Evolutionary conservation across 2,113 vertebrate species (phyloP).

Genomic region (Siniperca knerii): DNA sequence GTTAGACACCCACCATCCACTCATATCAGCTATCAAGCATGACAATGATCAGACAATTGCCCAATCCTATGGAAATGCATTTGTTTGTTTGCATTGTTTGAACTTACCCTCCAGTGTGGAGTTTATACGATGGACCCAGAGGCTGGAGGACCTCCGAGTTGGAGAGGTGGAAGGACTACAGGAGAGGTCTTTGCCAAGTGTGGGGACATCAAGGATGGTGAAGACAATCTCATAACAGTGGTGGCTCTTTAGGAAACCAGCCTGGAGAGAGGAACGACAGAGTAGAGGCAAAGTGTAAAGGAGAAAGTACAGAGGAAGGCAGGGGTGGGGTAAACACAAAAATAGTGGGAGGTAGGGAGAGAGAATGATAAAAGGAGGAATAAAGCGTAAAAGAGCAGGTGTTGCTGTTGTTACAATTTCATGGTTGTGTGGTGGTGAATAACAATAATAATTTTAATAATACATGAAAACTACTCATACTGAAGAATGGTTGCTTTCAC

Average conservation of each 20-base stretch:
- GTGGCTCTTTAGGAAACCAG: constrained; percentile 80
- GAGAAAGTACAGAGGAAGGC: neutral
- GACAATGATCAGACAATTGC: too few species aligned
- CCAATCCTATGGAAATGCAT: neutral
- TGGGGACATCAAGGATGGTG: constrained; percentile 71
- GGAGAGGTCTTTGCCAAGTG: constrained; percentile 75
- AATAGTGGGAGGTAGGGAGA: too few species aligned
- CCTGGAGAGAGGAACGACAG: constrained; percentile 50
- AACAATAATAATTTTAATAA: too few species aligned
- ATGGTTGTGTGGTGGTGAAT: too few species aligned
- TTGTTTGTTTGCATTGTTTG: neutral
- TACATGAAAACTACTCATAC: too few species aligned
- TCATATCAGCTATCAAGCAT: neutral
- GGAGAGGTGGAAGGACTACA: constrained; percentile 64
- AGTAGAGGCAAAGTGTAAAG: neutral
- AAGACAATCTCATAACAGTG: constrained; percentile 80
- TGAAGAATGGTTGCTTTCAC: too few species aligned
- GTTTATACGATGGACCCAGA: constrained; percentile 66
- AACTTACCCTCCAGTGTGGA: constrained; percentile 72
- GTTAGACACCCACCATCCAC: neutral
- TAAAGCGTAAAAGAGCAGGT: too few species aligned
- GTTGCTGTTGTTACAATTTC: too few species aligned
- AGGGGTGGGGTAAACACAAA: too few species aligned
- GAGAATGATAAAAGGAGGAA: too few species aligned
- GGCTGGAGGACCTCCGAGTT: constrained; percentile 53